Percentiles rank a stretch among this genome's conserved stretches.
These are phyloP conservation scores for Diarsia brunnea DNA, from an alignment of 2,888 invertebrate species.

Conservation along the genomic window DNA sequence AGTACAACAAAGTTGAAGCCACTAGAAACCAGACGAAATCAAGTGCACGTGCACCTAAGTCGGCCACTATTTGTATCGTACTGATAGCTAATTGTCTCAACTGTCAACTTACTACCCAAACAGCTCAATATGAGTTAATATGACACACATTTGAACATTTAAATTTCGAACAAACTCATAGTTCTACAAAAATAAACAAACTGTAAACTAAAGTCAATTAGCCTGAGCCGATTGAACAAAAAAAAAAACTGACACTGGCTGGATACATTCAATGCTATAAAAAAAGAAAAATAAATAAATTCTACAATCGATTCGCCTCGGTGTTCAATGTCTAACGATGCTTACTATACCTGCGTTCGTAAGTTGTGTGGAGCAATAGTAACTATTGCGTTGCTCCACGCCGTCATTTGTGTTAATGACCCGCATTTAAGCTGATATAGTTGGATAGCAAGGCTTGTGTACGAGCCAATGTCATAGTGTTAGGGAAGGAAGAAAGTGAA, in stretches of 20 bases:
- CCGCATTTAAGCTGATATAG: conserved; percentile 72
- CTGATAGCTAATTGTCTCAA: conserved; percentile 37
- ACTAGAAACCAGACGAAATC: conserved; percentile 4
- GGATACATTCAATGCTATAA: conserved; percentile 33
- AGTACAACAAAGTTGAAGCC: neutral
- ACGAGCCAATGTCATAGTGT: conserved; percentile 70
- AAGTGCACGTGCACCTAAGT: conserved; percentile 28
- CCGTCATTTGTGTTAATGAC: conserved; percentile 76
- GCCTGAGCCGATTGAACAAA: neutral
- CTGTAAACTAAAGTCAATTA: conserved; percentile 2
- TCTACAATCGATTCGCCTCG: conserved; percentile 60
- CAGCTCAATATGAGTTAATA: conserved; percentile 27
- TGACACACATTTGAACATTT: conserved; percentile 43
- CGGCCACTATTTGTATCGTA: conserved; percentile 4
- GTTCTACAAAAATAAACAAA: conserved; percentile 13
- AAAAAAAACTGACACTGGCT: conserved; percentile 16
- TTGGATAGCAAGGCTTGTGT: conserved; percentile 73
- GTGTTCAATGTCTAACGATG: conserved; percentile 62
- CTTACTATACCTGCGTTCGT: conserved; percentile 47
- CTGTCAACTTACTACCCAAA: conserved; percentile 14
- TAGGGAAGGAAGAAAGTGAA: conserved; percentile 64
- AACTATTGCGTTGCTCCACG: conserved; percentile 68
- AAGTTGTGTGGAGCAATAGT: conserved; percentile 60
- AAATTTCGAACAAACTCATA: conserved; percentile 9
- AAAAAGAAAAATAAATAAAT: conserved; percentile 55